Evolutionary conservation across 2,113 vertebrate genomes (phyloP).

Genomic region (Antennarius striatus): DNA sequence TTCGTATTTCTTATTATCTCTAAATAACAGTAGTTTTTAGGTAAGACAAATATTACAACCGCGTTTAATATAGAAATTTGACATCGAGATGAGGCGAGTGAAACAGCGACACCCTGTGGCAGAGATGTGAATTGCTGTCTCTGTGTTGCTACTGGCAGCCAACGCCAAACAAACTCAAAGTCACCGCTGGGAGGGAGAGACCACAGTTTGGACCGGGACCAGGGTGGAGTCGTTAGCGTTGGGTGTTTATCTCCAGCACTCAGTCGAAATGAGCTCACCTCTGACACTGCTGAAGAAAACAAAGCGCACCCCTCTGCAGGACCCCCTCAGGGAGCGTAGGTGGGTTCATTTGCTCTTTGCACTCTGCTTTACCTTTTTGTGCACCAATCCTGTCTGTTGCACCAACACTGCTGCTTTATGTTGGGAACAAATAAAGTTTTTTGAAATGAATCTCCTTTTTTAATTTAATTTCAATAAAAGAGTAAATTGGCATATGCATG

Average conservation of each 20-base stretch:
- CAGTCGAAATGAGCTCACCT: conserved; percentile 74
- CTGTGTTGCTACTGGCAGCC: conserved; percentile 52
- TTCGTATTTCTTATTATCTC: too few relatives aligned
- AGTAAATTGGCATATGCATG: too few relatives aligned
- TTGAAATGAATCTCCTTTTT: too few relatives aligned
- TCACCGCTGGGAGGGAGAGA: too few relatives aligned
- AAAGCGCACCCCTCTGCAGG: conserved; percentile 63
- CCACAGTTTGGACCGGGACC: not conserved
- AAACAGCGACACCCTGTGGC: conserved; percentile 33
- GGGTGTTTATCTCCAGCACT: not conserved
- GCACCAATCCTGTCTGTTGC: too few relatives aligned
- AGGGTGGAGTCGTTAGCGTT: not conserved
- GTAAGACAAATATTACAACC: too few relatives aligned
- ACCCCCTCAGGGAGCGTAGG: conserved; percentile 29
- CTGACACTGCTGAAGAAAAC: conserved; percentile 76
- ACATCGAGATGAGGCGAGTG: not conserved
- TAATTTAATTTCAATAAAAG: too few relatives aligned
- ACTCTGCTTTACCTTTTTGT: too few relatives aligned
- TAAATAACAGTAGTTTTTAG: too few relatives aligned
- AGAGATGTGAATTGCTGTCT: not conserved
- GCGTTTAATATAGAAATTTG: too few relatives aligned
- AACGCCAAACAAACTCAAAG: not conserved
- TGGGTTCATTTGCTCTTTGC: conserved; percentile 27
- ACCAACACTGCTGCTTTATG: too few relatives aligned
- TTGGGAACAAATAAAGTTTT: too few relatives aligned